These are phyloP conservation scores for Parotocinclus haroldoi DNA, from an alignment of 2,797 vertebrate species.

Conservation along the genomic window DNA sequence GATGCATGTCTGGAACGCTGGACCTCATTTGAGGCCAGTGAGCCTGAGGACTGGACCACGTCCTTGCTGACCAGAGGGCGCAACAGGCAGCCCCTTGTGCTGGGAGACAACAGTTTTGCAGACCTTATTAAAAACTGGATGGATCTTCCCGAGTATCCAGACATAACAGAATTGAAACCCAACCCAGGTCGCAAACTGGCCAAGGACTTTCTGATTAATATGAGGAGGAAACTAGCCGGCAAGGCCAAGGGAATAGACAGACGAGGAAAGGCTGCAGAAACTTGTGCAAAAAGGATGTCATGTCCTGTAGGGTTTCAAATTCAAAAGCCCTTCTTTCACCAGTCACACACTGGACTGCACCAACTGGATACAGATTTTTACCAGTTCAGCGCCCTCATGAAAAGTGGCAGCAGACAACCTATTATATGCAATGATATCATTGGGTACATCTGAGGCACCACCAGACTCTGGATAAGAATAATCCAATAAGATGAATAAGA, in stretches of 20 bases:
- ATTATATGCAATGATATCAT: slow-evolving; percentile 94
- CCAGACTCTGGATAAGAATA: slow-evolving; percentile 11
- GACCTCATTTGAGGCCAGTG: slow-evolving; percentile 78
- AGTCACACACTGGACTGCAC: slow-evolving; percentile 84
- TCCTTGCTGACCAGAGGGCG: slow-evolving; percentile 87
- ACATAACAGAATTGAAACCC: slow-evolving; percentile 65
- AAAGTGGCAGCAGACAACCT: slow-evolving; percentile 92
- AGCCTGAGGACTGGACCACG: slow-evolving; percentile 88
- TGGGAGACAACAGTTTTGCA: slow-evolving; percentile 97
- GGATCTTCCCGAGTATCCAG: slow-evolving; percentile 88
- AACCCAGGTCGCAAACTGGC: slow-evolving; percentile 74
- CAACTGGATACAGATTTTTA: slow-evolving; percentile 81
- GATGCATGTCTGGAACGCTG: slow-evolving; percentile 91
- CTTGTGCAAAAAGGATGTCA: slow-evolving; percentile 80
- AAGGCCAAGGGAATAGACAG: slow-evolving; percentile 74
- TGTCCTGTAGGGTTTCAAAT: slow-evolving; percentile 81
- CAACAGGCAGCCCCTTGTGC: slow-evolving; percentile 88
- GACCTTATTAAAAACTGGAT: slow-evolving; percentile 98
- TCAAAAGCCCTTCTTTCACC: slow-evolving; percentile 83
- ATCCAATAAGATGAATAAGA: background rate
- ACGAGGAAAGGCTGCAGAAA: slow-evolving; percentile 55
- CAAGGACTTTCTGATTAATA: slow-evolving; percentile 87
- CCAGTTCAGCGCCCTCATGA: slow-evolving; percentile 86
- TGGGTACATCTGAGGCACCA: slow-evolving; percentile 81
- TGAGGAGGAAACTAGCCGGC: slow-evolving; percentile 82